Base-by-base conservation (phyloP, 2,113 vertebrate species). In the Ivindomyrus marchei region DNA sequence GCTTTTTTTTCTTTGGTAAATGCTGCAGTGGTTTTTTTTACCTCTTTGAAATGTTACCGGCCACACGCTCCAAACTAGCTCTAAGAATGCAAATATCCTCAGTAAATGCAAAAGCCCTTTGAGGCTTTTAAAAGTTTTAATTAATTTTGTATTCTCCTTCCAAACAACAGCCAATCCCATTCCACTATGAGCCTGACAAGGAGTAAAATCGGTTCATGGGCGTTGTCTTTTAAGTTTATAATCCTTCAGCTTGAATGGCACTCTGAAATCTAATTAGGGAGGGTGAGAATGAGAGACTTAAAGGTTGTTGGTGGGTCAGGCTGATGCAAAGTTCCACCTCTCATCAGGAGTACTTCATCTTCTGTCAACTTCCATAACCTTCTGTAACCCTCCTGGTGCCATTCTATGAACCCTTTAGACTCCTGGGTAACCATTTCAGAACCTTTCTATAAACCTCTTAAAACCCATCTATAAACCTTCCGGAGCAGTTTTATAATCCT, bases 211-310 rank as follows among this genome's bases (percentile, higher is more conserved):
- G 6, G 58, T 90, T 88, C 15, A 62, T 83, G 62, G 66, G 77
- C 17, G 17, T n/a, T 39, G 45, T 88, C 87, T 87, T 74, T 27
- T 83, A 53, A 90, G 52, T 90, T 90, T 49, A 62, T 90, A 58
- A 53, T 88, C 90, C 52, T 50, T 88, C 39, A 84, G 45, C 87
- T 90, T 19, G 56, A 88, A 85, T 46, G 52, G 47, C 27, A 66
- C 39, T 19, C 88, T 1, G 87, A 84, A 47, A 88, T 49, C 74
- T 62, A 83, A 66, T 90, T 90, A 90, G 11, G 21, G 39, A 6
- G 15, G 10, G 31, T 74, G 46, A 21, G 24, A 90, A 88, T 56
- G 49, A 47, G 56, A 88, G 27, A 24, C 49, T 62, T 56, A 36
- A 53, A 56, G 90, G 77, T 80, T 36, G 11, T 83, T 39, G 24